Evolutionary conservation across 2,888 invertebrate genomes (phyloP).

Genomic region (Drosophila antonietae): DNA sequence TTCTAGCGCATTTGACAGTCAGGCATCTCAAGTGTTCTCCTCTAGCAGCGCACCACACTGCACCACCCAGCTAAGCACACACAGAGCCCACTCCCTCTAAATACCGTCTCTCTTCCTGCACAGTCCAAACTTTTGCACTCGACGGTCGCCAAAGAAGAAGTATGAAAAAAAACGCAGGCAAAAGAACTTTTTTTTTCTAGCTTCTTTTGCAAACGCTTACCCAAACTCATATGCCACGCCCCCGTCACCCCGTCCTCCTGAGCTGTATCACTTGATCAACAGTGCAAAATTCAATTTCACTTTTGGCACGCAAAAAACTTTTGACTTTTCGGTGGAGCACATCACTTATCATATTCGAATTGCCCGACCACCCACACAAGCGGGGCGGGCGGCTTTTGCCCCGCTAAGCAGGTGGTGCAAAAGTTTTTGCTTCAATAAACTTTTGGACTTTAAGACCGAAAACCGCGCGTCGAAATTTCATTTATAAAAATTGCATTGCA

Average conservation of each 20-base stretch:
- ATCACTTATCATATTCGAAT: slow-evolving; percentile 73
- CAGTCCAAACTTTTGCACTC: slow-evolving; percentile 58
- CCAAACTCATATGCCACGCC: slow-evolving; percentile 33
- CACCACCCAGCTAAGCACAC: slow-evolving; percentile 4
- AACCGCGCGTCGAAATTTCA: slow-evolving; percentile 27
- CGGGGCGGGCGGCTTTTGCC: neutral
- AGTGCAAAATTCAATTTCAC: slow-evolving; percentile 75
- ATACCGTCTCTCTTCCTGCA: neutral
- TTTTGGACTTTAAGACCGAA: slow-evolving; percentile 51
- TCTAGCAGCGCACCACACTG: neutral
- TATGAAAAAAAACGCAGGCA: slow-evolving; percentile 17
- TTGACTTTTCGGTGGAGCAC: slow-evolving; percentile 34
- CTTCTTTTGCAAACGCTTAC: slow-evolving; percentile 50
- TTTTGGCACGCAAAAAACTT: slow-evolving; percentile 59
- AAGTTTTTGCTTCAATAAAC: slow-evolving; percentile 41
- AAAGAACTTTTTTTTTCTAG: slow-evolving; percentile 20
- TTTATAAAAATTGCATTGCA: slow-evolving; percentile 39
- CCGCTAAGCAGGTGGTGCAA: slow-evolving; percentile 22
- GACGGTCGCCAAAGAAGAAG: slow-evolving; percentile 27
- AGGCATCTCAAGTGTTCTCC: neutral
- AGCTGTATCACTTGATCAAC: slow-evolving; percentile 71
- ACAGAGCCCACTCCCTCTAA: neutral
- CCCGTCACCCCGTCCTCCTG: neutral
- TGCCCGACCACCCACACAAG: slow-evolving; percentile 13
- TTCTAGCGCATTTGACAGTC: neutral